Conservation (phyloP, 2,888 invertebrate species). For the Tetrapedia diversipes region DNA sequence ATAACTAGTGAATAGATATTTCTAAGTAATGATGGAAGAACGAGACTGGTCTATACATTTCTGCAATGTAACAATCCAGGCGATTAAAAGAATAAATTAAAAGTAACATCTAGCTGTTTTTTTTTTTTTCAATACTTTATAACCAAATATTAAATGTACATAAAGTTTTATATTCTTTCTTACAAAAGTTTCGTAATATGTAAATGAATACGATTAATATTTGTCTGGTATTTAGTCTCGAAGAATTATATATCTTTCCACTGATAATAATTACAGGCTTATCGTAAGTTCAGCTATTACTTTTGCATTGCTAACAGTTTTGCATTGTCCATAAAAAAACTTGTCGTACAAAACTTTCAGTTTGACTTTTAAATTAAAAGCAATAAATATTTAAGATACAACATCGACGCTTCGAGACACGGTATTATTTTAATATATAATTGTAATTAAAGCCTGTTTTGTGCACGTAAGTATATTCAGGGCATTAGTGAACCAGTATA, state of each 20-base stretch:
- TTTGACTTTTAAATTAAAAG: background rate
- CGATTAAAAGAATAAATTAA: background rate
- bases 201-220: background rate
- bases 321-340: background rate
- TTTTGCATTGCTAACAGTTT: too few species aligned
- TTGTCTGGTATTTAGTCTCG: background rate
- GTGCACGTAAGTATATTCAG: background rate
- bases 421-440: background rate
- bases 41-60: background rate
- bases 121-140: background rate
- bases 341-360: background rate
- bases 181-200: background rate
- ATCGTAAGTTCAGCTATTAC: background rate
- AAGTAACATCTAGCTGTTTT: background rate
- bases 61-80: background rate
- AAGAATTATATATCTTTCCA: background rate
- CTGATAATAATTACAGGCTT: background rate
- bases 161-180: background rate
- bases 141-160: slow-evolving; percentile 13
- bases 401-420: background rate
- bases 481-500: too few species aligned
- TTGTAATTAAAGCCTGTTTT: background rate
- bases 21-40: background rate
- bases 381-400: background rate
- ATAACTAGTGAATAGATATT: background rate